phyloP scores from a whole-genome alignment of 2,888 invertebrate species.

The Tipula confusa region DNA sequence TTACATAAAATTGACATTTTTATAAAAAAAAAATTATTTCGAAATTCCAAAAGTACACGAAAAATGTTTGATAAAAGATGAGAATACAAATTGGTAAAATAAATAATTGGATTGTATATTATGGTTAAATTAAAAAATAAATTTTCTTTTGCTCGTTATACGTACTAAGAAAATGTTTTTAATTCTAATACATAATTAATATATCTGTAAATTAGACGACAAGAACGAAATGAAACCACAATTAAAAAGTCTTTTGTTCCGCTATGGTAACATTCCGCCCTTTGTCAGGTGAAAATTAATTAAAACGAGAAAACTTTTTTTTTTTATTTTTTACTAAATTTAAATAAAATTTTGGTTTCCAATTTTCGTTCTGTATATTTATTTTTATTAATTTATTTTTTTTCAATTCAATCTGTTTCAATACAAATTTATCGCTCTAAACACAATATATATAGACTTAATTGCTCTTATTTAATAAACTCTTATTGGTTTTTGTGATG shows the following conservation, averaged over 20 bases:
- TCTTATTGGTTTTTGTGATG: too few relatives aligned
- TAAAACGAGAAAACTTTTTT: not conserved
- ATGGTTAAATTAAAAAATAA: not conserved
- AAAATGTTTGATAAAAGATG: not conserved
- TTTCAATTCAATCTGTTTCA: not conserved
- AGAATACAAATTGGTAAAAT: conserved; percentile 20
- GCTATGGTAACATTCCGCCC: not conserved
- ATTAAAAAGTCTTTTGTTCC: not conserved
- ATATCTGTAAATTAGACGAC: not conserved
- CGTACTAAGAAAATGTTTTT: not conserved
- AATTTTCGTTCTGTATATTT: not conserved
- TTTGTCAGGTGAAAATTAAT: not conserved
- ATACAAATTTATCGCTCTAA: not conserved
- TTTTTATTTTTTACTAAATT: not conserved
- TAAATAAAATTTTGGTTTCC: not conserved
- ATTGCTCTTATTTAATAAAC: too few relatives aligned
- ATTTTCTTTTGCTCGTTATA: not conserved
- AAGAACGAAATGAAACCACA: not conserved
- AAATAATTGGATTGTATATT: not conserved
- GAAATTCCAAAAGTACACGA: not conserved
- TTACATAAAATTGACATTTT: not conserved
- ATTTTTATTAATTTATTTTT: not conserved
- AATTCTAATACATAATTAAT: not conserved
- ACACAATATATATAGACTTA: too few relatives aligned
- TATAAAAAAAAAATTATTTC: not conserved